Evolutionary conservation across 2,797 vertebrate species (phyloP).

Genomic region (Silurus lanzhouensis): DNA sequence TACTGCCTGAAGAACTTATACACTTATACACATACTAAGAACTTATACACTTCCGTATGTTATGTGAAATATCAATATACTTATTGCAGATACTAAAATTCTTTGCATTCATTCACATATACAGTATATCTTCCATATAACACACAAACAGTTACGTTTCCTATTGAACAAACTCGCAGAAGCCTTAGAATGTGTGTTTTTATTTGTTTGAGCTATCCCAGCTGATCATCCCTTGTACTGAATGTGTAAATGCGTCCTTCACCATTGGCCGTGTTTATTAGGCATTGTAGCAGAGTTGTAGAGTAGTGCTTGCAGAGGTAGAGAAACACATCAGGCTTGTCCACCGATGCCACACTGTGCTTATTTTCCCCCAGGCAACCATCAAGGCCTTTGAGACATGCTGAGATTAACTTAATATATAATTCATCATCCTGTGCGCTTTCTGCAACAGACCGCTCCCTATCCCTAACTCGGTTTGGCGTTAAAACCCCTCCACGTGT

Average conservation of each 20-base stretch:
- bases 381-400: constrained; percentile 59
- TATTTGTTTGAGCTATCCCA: not conserved
- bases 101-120: not conserved
- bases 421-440: constrained; percentile 57
- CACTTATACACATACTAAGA: too few relatives aligned
- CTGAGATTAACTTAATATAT: constrained; percentile 64
- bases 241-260: constrained; percentile 30
- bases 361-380: constrained; percentile 58
- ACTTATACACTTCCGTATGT: not conserved
- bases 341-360: constrained; percentile 56
- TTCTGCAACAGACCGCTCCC: constrained; percentile 50
- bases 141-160: not conserved
- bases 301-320: constrained; percentile 41
- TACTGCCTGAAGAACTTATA: not conserved
- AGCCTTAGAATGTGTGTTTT: not conserved
- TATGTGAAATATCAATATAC: not conserved
- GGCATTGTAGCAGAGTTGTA: constrained; percentile 22
- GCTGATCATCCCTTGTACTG: constrained; percentile 17
- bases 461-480: constrained; percentile 56
- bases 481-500: constrained; percentile 51
- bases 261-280: constrained; percentile 52
- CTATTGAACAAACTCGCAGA: not conserved
- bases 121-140: not conserved
- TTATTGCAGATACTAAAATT: not conserved
- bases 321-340: constrained; percentile 54